A percentile compares a stretch with the other conserved stretches of the same genome.
Evolutionary conservation across 2,888 invertebrate genomes (phyloP).

Genomic region (Spisula solida): DNA sequence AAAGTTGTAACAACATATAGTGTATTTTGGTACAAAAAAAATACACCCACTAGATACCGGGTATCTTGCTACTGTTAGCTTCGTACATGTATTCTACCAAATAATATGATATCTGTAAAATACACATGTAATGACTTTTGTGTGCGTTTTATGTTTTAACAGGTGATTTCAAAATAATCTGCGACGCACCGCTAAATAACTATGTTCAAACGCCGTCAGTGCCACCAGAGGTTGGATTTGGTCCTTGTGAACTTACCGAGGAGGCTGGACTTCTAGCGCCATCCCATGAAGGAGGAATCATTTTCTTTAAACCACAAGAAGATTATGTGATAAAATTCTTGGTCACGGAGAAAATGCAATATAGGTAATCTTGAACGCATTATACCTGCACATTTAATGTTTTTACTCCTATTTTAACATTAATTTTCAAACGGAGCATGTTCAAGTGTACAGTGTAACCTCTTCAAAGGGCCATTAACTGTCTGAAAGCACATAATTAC

Average conservation of each 20-base stretch:
- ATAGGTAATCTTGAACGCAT: slow-evolving; percentile 39
- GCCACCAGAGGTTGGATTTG: slow-evolving; percentile 80
- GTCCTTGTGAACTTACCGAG: slow-evolving; percentile 69
- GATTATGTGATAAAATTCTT: slow-evolving; percentile 70
- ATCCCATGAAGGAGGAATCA: slow-evolving; percentile 76
- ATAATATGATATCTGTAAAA: too few species aligned
- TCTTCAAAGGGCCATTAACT: too few species aligned
- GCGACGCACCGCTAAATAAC: slow-evolving; percentile 67
- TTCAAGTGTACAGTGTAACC: too few species aligned
- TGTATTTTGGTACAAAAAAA: too few species aligned
- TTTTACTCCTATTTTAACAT: too few species aligned
- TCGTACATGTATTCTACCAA: too few species aligned
- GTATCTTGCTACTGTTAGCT: too few species aligned
- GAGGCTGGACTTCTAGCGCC: slow-evolving; percentile 76
- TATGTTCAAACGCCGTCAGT: slow-evolving; percentile 78
- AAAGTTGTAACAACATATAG: too few species aligned
- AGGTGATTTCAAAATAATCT: slow-evolving; percentile 81
- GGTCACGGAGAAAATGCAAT: slow-evolving; percentile 46
- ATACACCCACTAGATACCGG: too few species aligned
- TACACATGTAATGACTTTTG: background rate
- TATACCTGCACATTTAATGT: too few species aligned
- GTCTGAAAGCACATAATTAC: too few species aligned
- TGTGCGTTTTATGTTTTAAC: slow-evolving; percentile 11
- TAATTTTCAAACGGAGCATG: too few species aligned
- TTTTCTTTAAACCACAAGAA: slow-evolving; percentile 72